Conservation (phyloP, 2,113 vertebrate genomes). For the Puntigrus tetrazona region DNA sequence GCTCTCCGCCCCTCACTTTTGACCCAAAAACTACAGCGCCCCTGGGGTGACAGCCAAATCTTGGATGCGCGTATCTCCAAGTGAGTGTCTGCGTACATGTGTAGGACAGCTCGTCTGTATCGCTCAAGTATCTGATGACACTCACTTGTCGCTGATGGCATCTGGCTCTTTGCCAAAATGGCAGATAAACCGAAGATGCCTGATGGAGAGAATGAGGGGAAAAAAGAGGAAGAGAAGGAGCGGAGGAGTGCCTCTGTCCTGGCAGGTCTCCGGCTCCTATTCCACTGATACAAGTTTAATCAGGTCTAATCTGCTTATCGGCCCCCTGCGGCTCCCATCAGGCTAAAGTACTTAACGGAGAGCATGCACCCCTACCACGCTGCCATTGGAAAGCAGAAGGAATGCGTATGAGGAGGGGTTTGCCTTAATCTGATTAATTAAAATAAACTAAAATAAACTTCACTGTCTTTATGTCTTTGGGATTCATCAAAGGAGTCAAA, state of each 20-base stretch:
- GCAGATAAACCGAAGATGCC: slow-evolving; percentile 68
- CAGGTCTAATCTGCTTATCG: slow-evolving; percentile 82
- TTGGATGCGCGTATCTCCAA: slow-evolving; percentile 40
- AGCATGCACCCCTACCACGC: slow-evolving; percentile 70
- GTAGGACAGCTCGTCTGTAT: slow-evolving; percentile 47
- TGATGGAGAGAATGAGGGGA: slow-evolving; percentile 42
- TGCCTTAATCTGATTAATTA: slow-evolving; percentile 71
- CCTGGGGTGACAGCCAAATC: slow-evolving; percentile 60
- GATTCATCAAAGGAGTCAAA: slow-evolving; percentile 4
- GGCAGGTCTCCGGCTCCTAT: slow-evolving; percentile 76
- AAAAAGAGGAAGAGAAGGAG: slow-evolving; percentile 42
- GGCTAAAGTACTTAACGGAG: slow-evolving; percentile 76
- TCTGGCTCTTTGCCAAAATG: slow-evolving; percentile 73
- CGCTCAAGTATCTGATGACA: slow-evolving; percentile 67
- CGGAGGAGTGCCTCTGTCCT: slow-evolving; percentile 68
- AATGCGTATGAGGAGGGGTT: slow-evolving; percentile 57
- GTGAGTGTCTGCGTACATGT: slow-evolving; percentile 51
- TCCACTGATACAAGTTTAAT: slow-evolving; percentile 83
- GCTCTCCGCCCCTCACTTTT: slow-evolving; percentile 59
- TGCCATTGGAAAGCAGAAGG: slow-evolving; percentile 72
- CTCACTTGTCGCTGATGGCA: slow-evolving; percentile 65
- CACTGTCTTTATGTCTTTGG: neutral
- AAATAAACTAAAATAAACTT: slow-evolving; percentile 63
- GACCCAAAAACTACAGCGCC: slow-evolving; percentile 61
- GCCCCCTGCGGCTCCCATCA: slow-evolving; percentile 74